Evolutionary conservation across 1,140 invertebrate species (phyloP).

Genomic region (Drosophila nasuta): DNA sequence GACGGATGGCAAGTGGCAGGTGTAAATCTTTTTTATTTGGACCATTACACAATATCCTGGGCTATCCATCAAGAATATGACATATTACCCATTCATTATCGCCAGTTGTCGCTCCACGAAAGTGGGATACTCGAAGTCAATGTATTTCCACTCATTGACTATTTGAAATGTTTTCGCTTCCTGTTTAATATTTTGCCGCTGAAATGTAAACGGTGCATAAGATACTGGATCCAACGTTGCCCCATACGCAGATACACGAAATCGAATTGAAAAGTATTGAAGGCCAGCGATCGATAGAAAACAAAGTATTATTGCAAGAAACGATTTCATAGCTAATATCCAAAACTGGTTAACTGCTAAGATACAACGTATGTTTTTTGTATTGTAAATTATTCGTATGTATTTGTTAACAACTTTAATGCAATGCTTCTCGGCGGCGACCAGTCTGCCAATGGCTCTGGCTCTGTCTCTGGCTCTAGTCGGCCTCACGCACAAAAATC

Average conservation of each 20-base stretch:
- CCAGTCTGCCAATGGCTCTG: slow-evolving; percentile 3
- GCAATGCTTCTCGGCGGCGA: slow-evolving; percentile 13
- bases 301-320: slow-evolving; percentile 11
- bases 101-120: slow-evolving; percentile 85
- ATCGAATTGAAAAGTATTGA: slow-evolving; percentile 34
- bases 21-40: neutral
- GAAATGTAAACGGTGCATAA: slow-evolving; percentile 6
- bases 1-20: too few species aligned
- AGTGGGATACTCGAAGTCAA: slow-evolving; percentile 87
- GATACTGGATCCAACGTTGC: slow-evolving; percentile 10
- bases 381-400: neutral
- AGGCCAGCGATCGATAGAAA: slow-evolving; percentile 38
- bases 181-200: slow-evolving; percentile 3
- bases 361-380: neutral
- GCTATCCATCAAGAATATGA: neutral
- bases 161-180: slow-evolving; percentile 29
- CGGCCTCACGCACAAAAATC: slow-evolving; percentile 42
- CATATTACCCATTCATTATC: slow-evolving; percentile 84
- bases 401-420: slow-evolving; percentile 14
- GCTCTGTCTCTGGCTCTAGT: slow-evolving; percentile 7
- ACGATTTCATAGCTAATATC: slow-evolving; percentile 29
- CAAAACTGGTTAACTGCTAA: slow-evolving; percentile 39
- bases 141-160: slow-evolving; percentile 86
- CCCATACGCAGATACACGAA: slow-evolving; percentile 12
- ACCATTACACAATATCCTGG: neutral